A percentile compares a stretch with the other conserved stretches of the same genome.
Evolutionary conservation across 2,888 invertebrate species (phyloP).

Genomic region (Eristalinus aeneus): DNA sequence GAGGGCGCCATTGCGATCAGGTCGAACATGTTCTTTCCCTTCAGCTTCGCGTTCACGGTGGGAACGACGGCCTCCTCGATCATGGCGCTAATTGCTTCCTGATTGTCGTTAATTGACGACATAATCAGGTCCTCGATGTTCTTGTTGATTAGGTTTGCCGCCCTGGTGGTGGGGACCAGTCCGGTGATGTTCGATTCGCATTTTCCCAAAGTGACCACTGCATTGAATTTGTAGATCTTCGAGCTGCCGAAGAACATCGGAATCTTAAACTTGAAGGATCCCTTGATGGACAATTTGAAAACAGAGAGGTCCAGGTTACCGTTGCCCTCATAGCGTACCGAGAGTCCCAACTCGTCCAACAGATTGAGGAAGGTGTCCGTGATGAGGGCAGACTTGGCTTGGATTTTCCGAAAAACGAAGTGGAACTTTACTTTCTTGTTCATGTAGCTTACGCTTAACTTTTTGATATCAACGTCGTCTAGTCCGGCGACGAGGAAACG

Average conservation of each 20-base stretch:
- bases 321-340: conserved; percentile 75
- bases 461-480: conserved; percentile 62
- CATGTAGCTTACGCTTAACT: conserved; percentile 50
- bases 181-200: conserved; percentile 75
- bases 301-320: conserved; percentile 75
- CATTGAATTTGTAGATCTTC: conserved; percentile 75
- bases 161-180: conserved; percentile 74
- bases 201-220: conserved; percentile 73
- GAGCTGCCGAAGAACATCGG: conserved; percentile 77
- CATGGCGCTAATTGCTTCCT: conserved; percentile 73
- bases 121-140: conserved; percentile 74
- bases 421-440: conserved; percentile 65
- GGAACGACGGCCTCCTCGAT: conserved; percentile 76
- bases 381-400: conserved; percentile 48
- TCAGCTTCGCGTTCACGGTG: conserved; percentile 74
- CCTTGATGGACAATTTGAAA: conserved; percentile 74
- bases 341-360: conserved; percentile 69
- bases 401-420: conserved; percentile 60
- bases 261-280: conserved; percentile 75
- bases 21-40: conserved; percentile 73
- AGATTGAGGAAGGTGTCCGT: conserved; percentile 26
- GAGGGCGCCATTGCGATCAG: conserved; percentile 50
- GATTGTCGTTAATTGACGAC: conserved; percentile 74
- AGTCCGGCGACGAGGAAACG: conserved; percentile 59
- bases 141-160: conserved; percentile 74